These are phyloP conservation scores for Pterostichus madidus DNA, from an alignment of 2,888 invertebrate species.

Conservation along the genomic window DNA sequence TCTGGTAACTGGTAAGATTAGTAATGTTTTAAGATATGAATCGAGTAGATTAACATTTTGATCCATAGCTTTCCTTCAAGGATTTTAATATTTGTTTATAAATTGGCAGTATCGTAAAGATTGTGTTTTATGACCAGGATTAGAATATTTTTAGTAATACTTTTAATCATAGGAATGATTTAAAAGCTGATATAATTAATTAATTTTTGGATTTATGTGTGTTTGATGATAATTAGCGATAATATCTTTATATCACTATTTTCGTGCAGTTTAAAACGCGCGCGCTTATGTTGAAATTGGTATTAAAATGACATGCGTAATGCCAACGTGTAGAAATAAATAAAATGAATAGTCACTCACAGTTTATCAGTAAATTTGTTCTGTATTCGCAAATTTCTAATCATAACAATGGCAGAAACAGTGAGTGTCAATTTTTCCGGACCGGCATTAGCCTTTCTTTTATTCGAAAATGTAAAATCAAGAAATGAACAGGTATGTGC, in stretches of 20 bases:
- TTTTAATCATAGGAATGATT: background rate
- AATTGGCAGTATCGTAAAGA: conserved; percentile 37
- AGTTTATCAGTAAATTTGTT: conserved; percentile 44
- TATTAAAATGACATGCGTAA: background rate
- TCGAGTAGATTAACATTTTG: conserved; percentile 18
- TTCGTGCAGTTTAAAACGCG: conserved; percentile 1
- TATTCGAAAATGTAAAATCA: conserved; percentile 84
- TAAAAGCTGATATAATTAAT: conserved; percentile 1
- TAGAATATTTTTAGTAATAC: background rate
- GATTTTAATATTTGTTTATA: conserved; percentile 21
- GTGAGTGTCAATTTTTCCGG: conserved; percentile 76
- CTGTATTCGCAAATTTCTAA: conserved; percentile 9
- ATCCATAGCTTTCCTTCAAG: conserved; percentile 16
- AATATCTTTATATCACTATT: background rate
- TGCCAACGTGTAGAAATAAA: conserved; percentile 47
- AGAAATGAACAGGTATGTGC: conserved; percentile 80
- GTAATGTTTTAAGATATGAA: conserved; percentile 38
- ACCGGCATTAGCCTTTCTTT: conserved; percentile 83
- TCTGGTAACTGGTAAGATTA: conserved; percentile 34
- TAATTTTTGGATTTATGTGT: background rate
- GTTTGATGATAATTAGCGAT: background rate
- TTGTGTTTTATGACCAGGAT: background rate
- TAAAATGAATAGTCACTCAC: conserved; percentile 45
- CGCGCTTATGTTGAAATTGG: conserved; percentile 7
- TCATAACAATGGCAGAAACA: conserved; percentile 71